Base-by-base conservation (phyloP, 2,888 invertebrate species). In the Neoitamus cyanurus region DNA sequence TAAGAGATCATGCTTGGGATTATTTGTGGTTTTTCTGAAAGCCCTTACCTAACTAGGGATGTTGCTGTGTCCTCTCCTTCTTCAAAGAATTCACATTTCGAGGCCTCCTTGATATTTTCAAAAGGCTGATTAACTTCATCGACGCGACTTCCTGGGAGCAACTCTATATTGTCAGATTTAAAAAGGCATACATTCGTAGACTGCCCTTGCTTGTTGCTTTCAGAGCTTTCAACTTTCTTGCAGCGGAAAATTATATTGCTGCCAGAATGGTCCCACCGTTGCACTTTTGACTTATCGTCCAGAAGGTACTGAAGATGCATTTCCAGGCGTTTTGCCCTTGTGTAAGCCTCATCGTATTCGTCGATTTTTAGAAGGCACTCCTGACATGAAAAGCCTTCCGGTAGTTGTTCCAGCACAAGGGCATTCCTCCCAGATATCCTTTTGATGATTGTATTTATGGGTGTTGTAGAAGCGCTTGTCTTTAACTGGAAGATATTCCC, bases 271-370 rank as follows among this genome's bases (percentile, higher is more conserved):
- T 1, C 5, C n/a, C 42, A 15, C 5, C n/a, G 42, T 6, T 42
- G n/a, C 4, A n/a, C n/a, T n/a, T n/a, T n/a, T n/a, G n/a, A n/a
- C n/a, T n/a, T n/a, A 58, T 58, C 20, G 3, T 58, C 9, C 9
- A 58, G 25, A 5, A 58, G 7, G 15, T 15, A 58, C 20, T 58
- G 6, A 0, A 58, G 3, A 9, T 58, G 25, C 3, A 9, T 20
- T 9, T 87, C 84, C n/a, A 86, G 83, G 20, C 84, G 58, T 20
- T 69, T 37, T 2, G 86, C 86, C 3, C 80, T 86, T 30, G 34
- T 69, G 13, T 72, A 78, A 0, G 86, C 86, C 20, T 85, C 80
- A 83, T 87, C 87, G 77, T 86, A 87, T 28, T 86, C 85, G 37
- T 87, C 85, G 34, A 87, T 80, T 77, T 86, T 85, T 11, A 78